Conservation (phyloP, 2,797 vertebrate genomes). For the Pseudocheirus occidentalis region DNA sequence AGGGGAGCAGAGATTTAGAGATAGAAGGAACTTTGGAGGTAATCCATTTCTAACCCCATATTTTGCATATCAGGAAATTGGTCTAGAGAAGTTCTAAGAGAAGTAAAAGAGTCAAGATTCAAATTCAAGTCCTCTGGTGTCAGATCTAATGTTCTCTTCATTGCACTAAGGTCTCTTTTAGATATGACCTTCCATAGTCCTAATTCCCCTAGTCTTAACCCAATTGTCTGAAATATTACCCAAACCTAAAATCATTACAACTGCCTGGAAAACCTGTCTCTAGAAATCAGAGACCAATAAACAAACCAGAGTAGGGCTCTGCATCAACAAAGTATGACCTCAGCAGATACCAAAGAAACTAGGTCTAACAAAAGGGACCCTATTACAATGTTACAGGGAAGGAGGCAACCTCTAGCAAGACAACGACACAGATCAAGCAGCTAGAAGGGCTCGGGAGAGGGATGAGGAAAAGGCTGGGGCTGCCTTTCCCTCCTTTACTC, state of each 20-base stretch:
- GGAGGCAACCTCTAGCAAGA: neutral
- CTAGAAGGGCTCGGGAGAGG: neutral
- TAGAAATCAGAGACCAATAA: slow-evolving; percentile 40
- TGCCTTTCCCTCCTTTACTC: neutral
- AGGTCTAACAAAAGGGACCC: slow-evolving; percentile 8
- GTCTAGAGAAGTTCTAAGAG: neutral
- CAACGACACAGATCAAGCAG: neutral
- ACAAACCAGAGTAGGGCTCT: slow-evolving; percentile 62
- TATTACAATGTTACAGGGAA: neutral
- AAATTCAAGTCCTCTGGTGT: neutral
- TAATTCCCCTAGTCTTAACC: neutral
- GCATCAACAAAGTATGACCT: slow-evolving; percentile 24
- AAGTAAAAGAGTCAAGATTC: neutral
- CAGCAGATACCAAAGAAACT: slow-evolving; percentile 4
- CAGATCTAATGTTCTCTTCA: neutral
- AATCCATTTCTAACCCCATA: neutral
- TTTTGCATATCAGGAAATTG: neutral
- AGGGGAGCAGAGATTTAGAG: neutral
- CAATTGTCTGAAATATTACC: neutral
- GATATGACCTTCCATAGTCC: neutral
- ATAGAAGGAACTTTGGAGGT: neutral
- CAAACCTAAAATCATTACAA: slow-evolving; percentile 65
- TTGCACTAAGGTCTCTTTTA: neutral
- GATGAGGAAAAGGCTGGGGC: neutral
- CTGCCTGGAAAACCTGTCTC: slow-evolving; percentile 53